Conservation (phyloP, 2,113 vertebrate species). For the Tor tambroides region DNA sequence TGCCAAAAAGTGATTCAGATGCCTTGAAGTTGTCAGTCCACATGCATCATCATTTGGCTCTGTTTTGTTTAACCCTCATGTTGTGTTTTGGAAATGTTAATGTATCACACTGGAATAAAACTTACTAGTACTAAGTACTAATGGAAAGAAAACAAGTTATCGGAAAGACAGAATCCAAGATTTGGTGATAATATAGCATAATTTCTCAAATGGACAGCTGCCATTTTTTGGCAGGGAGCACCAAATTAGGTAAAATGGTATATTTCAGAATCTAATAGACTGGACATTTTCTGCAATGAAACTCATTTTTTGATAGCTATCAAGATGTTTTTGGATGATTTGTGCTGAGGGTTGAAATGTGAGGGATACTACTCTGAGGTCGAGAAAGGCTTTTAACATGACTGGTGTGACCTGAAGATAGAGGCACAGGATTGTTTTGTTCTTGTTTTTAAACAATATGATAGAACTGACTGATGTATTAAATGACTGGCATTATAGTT, state of each 20-base stretch:
- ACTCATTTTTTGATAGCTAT: neutral
- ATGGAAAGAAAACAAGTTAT: too few species aligned
- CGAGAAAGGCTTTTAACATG: neutral
- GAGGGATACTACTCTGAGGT: neutral
- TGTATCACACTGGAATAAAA: too few species aligned
- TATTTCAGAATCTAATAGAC: neutral
- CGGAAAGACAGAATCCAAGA: too few species aligned
- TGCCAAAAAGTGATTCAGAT: neutral
- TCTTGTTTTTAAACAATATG: neutral
- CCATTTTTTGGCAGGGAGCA: too few species aligned
- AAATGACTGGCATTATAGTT: neutral
- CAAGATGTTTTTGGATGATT: neutral
- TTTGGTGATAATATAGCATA: too few species aligned
- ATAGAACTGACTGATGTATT: neutral
- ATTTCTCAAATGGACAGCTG: too few species aligned
- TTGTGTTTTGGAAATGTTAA: too few species aligned
- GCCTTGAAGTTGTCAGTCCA: neutral
- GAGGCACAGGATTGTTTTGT: neutral
- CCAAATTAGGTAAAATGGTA: too few species aligned
- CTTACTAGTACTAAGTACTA: too few species aligned
- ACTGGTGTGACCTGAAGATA: neutral
- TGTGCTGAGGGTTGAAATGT: neutral
- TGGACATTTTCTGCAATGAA: neutral
- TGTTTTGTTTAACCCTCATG: neutral
- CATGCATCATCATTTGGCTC: neutral